Evolutionary conservation across 2,113 vertebrate genomes (phyloP), one percentile per base, ranked within the genome.

Genomic region (Alouatta palliata): DNA sequence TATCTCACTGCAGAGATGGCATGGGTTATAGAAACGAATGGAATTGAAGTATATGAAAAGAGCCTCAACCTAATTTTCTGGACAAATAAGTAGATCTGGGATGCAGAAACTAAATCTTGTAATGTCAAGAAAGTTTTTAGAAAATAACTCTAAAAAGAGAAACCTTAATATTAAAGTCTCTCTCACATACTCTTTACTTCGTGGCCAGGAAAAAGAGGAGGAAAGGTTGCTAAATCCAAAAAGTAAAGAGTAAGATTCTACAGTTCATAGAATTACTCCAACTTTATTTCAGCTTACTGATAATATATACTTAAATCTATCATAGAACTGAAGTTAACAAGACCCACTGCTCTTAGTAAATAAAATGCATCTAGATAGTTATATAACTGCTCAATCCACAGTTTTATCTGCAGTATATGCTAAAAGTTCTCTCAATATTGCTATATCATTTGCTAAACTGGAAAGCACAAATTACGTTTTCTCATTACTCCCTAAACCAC

Each of bases 401-500:
- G 20, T 87, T 96, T 95, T 81, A 76, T 77, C 56, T 84, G 2
- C 12, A 64, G 8, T 25, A 16, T 73, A 58, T 6, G 71, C 35
- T 64, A 52, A 87, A 75, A 61, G 13, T 80, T 58, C 40, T 83
- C 30, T 85, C 13, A 95, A 94, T 95, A 95, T 27, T 80, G 49
- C 64, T 90, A 52, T 84, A 84, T 85, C 47, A 86, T 84, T 94
- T 93, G 64, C 23, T 76, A 58, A 92, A 94, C 43, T 88, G 32
- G 27, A 92, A 95, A 58, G 35, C n/a, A 52, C 12, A 40, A 25
- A 8, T 90, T 90, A 61, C 35, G 17, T 79, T 97, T 96, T 77
- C 40, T 97, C 32, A 94, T 87, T 20, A 88, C 23, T 84, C 70
- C 35, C 23, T 73, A 37, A 96, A 73, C 25, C 13, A 85, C 47